A percentile compares a stretch with the other conserved stretches of the same genome.
Evolutionary conservation across 2,888 invertebrate genomes (phyloP).

Genomic region (Lasioglossum malachurum): DNA sequence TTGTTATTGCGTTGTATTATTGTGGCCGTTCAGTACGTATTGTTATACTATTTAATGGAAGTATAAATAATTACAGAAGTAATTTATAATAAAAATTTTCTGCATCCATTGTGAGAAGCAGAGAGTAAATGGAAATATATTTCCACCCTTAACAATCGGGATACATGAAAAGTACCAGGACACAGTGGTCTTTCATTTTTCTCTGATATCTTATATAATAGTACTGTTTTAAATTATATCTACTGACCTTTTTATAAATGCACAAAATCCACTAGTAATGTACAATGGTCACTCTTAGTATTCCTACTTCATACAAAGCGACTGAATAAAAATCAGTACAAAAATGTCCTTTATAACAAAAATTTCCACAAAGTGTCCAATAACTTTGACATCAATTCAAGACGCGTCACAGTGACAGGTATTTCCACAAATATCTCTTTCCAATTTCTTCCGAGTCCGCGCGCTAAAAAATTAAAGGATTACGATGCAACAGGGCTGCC

Average conservation of each 20-base stretch:
- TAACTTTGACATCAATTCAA: background rate
- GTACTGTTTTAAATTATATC: background rate
- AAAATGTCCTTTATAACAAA: too few species aligned
- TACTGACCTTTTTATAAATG: background rate
- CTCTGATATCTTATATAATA: background rate
- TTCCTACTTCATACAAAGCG: too few species aligned
- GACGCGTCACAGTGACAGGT: background rate
- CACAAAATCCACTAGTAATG: background rate
- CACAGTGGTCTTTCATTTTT: background rate
- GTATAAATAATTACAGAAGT: background rate
- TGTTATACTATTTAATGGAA: background rate
- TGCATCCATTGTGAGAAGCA: background rate
- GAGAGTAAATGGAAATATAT: background rate
- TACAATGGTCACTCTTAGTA: too few species aligned
- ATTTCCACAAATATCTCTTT: background rate
- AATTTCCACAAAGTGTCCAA: background rate
- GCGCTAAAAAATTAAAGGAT: background rate
- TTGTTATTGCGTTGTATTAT: background rate
- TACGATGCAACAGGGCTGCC: background rate
- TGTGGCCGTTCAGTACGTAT: background rate
- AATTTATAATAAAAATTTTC: background rate
- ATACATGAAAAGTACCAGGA: background rate
- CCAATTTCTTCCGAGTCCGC: background rate
- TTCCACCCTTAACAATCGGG: background rate
- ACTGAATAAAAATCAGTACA: too few species aligned